A percentile compares a stretch with the other conserved stretches of the same genome.
Conservation (phyloP, 2,797 vertebrate genomes). For the Hypotaenidia philippensis region DNA sequence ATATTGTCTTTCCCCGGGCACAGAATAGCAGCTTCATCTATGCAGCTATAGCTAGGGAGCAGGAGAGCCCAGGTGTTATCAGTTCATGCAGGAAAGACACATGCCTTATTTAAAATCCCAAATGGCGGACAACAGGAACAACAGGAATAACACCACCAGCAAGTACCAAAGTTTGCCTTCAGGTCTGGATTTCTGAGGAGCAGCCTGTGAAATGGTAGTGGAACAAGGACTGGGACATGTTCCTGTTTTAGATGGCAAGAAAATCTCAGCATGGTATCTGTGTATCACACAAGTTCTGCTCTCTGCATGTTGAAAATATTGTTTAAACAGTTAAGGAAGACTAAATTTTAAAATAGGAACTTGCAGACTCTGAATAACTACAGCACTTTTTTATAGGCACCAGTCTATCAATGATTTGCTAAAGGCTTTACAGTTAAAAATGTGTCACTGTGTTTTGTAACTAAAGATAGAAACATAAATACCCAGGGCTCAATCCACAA, state of each 20-base stretch:
- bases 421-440: slow-evolving; percentile 17
- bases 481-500: neutral
- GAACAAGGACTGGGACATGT: neutral
- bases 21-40: neutral
- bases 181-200: neutral
- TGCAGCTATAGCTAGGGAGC: neutral
- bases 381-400: slow-evolving; percentile 8
- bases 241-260: neutral
- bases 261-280: neutral
- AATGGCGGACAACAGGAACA: neutral
- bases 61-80: neutral
- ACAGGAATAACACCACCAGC: neutral
- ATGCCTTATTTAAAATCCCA: neutral
- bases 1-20: neutral
- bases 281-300: neutral
- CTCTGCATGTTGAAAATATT: neutral
- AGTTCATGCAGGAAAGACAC: neutral
- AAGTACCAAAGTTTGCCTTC: neutral
- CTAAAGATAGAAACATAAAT: slow-evolving; percentile 51
- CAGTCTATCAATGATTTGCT: slow-evolving; percentile 49
- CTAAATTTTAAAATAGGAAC: neutral
- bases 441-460: slow-evolving; percentile 36
- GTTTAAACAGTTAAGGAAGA: neutral
- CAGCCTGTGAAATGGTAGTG: neutral
- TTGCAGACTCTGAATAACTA: neutral